phyloP scores from a whole-genome alignment of 2,113 vertebrate genomes.

The Xenopus borealis region DNA sequence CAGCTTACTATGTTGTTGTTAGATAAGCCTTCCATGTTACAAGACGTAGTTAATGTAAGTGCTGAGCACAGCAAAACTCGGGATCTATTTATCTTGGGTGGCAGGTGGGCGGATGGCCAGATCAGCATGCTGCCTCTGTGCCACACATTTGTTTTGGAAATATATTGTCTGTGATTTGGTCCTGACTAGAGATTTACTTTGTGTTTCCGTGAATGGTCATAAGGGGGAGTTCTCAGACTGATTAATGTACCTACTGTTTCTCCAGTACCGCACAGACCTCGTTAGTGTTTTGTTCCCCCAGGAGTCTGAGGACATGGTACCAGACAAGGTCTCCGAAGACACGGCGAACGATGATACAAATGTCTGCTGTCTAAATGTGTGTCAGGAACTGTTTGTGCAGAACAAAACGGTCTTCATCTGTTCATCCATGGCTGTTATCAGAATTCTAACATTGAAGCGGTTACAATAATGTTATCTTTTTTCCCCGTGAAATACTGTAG shows the following conservation, averaged over 20 bases:
- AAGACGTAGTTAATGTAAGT: not conserved
- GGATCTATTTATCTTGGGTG: not conserved
- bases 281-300: not conserved
- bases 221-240: constrained; percentile 41
- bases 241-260: constrained; percentile 15
- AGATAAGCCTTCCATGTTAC: no score
- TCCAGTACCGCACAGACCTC: not conserved
- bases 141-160: not conserved
- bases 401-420: no score
- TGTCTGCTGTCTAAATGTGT: constrained; percentile 10
- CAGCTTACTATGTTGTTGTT: no score
- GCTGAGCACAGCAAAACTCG: not conserved
- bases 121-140: not conserved
- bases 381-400: constrained; percentile 15
- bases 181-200: not conserved
- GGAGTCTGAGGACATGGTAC: constrained; percentile 19
- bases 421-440: no score
- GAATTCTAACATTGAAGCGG: no score
- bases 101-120: not conserved
- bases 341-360: not conserved
- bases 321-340: constrained; percentile 16
- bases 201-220: constrained; percentile 25
- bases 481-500: no score
- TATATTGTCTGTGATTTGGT: not conserved
- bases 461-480: no score